Evolutionary conservation across 2,888 invertebrate genomes (phyloP).

Genomic region (Melanostoma mellinum): DNA sequence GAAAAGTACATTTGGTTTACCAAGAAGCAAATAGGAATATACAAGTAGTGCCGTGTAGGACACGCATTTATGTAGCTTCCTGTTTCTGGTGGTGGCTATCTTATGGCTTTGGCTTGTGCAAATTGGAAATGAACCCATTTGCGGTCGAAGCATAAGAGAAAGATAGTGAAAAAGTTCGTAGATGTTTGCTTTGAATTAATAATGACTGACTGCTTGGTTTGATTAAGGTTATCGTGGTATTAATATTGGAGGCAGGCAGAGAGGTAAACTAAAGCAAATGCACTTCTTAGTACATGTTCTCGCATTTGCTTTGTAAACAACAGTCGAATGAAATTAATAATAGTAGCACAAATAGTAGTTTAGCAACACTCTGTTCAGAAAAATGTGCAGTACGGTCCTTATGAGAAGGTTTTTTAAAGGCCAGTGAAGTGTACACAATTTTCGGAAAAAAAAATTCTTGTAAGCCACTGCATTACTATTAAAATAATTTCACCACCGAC

Average conservation of each 20-base stretch:
- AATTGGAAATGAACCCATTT: constrained; percentile 60
- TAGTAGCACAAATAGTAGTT: too few relatives aligned
- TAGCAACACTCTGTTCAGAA: too few relatives aligned
- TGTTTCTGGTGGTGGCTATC: constrained; percentile 57
- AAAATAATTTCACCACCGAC: too few relatives aligned
- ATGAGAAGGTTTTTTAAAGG: too few relatives aligned
- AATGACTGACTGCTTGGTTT: constrained; percentile 73
- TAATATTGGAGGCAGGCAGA: constrained; percentile 55
- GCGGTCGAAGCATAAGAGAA: constrained; percentile 35
- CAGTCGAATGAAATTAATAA: too few relatives aligned
- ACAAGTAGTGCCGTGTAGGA: constrained; percentile 1
- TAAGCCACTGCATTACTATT: too few relatives aligned
- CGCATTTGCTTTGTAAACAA: too few relatives aligned
- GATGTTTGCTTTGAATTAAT: constrained; percentile 74
- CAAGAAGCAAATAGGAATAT: constrained; percentile 21
- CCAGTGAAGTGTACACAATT: too few relatives aligned
- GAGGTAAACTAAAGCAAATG: constrained; percentile 35
- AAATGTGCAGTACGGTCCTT: too few relatives aligned
- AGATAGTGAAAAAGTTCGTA: constrained; percentile 30
- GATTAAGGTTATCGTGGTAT: constrained; percentile 72
- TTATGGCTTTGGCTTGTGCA: constrained; percentile 60
- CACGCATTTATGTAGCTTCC: constrained; percentile 19
- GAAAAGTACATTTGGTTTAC: constrained; percentile 32
- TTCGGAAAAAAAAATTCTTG: too few relatives aligned
- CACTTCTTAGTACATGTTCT: too few relatives aligned